Conservation (phyloP, 2,797 vertebrate genomes). For the Varecia variegata region DNA sequence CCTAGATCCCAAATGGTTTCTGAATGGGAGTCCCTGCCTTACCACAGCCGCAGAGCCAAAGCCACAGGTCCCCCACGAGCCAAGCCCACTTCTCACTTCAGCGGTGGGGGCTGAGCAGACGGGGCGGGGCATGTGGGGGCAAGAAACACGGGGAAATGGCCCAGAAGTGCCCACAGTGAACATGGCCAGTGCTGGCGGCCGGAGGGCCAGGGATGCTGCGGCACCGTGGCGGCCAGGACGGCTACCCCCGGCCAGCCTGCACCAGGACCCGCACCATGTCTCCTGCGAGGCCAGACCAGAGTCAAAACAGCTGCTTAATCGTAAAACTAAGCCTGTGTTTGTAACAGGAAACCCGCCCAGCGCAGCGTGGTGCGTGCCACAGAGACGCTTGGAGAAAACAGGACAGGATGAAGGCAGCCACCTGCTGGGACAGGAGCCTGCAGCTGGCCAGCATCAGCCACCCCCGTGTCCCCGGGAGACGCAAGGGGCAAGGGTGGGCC, state of each 20-base stretch:
- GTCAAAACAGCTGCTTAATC: background rate
- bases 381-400: background rate
- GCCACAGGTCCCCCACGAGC: background rate
- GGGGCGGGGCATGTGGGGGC: background rate
- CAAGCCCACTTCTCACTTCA: background rate
- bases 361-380: background rate
- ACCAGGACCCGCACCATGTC: background rate
- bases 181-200: background rate
- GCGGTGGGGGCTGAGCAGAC: background rate
- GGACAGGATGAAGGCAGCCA: background rate
- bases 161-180: background rate
- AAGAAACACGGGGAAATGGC: background rate
- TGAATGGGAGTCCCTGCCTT: too few species aligned
- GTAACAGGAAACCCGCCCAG: background rate
- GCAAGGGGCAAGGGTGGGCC: background rate
- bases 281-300: background rate
- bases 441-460: too few species aligned
- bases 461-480: too few species aligned
- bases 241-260: too few species aligned
- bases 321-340: background rate
- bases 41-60: background rate
- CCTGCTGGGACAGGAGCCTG: background rate
- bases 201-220: background rate
- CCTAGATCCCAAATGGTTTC: background rate
- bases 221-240: fast-evolving